Evolutionary conservation across 30 jellyfish, hydroid and myxozoan species (phyloP), one percentile per base, ranked within the genome.

Genomic region (Catostylus mosaicus): DNA sequence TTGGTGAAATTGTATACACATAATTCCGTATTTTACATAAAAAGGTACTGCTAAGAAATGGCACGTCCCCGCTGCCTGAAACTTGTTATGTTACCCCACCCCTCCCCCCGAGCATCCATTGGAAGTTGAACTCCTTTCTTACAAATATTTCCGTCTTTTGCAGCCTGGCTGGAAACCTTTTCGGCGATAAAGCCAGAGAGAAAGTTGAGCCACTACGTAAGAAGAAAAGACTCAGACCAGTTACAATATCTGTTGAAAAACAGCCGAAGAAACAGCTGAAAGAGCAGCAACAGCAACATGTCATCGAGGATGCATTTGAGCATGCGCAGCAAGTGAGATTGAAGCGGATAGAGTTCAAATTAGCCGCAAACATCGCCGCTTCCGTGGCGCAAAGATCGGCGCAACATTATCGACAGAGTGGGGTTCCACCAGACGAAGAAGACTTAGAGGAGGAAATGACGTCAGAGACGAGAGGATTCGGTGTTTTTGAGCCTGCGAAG

Each of bases 311-410:
- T 26, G 96, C 91, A 14, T 87, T 87, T 50, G 96, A 87, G 51
- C 89, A 59, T 10, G 11, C 89, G n/a, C 88, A 71, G 33, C 89
- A 76, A 68, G 89, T 77, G 19, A 62, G 51, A 30, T n/a, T 77
- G 89, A 82, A 81, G 60, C 86, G 97, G 64, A 87, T 86, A 32
- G 98, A 93, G 82, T 93, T 93, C 78, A 87, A 93, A 62, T 70
- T 93, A 14, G 96, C 94, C 22, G 88, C 91, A 29, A 93, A 80
- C 48, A 93, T 93, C 47, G 89, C 96, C 32, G 82, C 96, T 31
- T 45, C 82, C 19, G 46, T 78, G 29, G 33, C 67, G 70, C 73
- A 48, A 10, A 36, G 73, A 61, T 34, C 60, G 18, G 33, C 68
- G 34, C 92, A 75, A 23, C 20, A 48, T 52, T 3, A 20, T 11